A percentile compares a stretch with the other conserved stretches of the same genome.
These are phyloP conservation scores for Serinus canaria DNA, from an alignment of 2,113 vertebrate species.

Conservation along the genomic window DNA sequence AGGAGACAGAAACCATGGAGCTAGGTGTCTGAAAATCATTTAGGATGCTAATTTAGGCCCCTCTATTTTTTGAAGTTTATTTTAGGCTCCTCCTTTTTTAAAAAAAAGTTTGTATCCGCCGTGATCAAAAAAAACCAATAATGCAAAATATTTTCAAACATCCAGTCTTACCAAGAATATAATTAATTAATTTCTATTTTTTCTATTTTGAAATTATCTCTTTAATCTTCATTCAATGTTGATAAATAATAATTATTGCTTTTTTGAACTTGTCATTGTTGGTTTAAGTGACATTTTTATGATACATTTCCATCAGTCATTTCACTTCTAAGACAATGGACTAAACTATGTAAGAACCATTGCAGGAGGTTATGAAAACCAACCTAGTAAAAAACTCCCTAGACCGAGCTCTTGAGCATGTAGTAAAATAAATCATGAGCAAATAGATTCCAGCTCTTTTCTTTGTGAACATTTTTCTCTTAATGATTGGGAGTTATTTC, in stretches of 20 bases:
- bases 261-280: not conserved
- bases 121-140: not conserved
- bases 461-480: not conserved
- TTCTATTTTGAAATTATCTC: not conserved
- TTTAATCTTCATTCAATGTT: not conserved
- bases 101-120: not conserved
- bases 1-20: not conserved
- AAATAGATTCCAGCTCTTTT: not conserved
- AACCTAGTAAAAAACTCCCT: not conserved
- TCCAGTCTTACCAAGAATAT: not conserved
- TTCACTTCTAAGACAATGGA: not conserved
- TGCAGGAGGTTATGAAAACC: not conserved
- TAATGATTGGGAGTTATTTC: not conserved
- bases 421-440: not conserved
- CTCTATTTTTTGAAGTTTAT: not conserved
- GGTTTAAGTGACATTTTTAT: not conserved
- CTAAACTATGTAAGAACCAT: not conserved
- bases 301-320: not conserved
- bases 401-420: not conserved
- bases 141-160: not conserved
- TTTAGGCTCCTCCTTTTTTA: rapidly evolving
- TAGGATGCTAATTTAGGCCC: not conserved
- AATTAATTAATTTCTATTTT: not conserved
- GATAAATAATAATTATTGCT: not conserved
- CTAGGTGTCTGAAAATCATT: not conserved